A percentile compares a stretch with the other conserved stretches of the same genome.
phyloP scores from a whole-genome alignment of 2,797 vertebrate species.

The Notolepis coatsorum region DNA sequence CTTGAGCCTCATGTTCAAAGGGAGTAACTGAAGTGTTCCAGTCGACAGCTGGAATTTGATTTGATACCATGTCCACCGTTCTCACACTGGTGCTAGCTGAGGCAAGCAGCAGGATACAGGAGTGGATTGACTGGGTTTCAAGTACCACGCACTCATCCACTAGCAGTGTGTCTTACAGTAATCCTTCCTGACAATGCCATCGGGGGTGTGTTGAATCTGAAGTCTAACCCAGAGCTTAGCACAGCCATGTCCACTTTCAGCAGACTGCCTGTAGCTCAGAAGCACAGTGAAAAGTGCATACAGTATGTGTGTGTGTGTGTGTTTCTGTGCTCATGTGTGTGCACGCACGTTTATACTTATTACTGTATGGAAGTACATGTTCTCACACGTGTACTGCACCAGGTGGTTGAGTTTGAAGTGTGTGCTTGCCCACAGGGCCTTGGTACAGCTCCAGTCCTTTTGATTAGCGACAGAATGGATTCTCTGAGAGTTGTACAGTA shows the following conservation, averaged over 20 bases:
- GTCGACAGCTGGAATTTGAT: too few relatives aligned
- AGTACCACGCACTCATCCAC: conserved; percentile 30
- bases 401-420: too few relatives aligned
- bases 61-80: too few relatives aligned
- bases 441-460: conserved; percentile 15
- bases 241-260: conserved; percentile 1
- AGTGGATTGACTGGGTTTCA: conserved; percentile 40
- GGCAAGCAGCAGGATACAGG: neutral
- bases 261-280: conserved; percentile 29
- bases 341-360: neutral
- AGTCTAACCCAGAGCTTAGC: conserved; percentile 17
- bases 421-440: conserved; percentile 19
- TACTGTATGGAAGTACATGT: too few relatives aligned
- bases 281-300: conserved; percentile 11
- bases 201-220: conserved; percentile 25
- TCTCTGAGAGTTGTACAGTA: conserved; percentile 28
- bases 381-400: too few relatives aligned
- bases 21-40: neutral
- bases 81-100: conserved; percentile 4
- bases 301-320: neutral
- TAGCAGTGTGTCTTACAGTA: conserved; percentile 4
- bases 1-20: neutral
- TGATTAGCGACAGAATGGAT: conserved; percentile 35
- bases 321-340: too few relatives aligned
- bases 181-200: conserved; percentile 18